Evolutionary conservation across 2,797 vertebrate genomes (phyloP), one percentile per base, ranked within the genome.

Genomic region (Enteromius unitaeniatus): DNA sequence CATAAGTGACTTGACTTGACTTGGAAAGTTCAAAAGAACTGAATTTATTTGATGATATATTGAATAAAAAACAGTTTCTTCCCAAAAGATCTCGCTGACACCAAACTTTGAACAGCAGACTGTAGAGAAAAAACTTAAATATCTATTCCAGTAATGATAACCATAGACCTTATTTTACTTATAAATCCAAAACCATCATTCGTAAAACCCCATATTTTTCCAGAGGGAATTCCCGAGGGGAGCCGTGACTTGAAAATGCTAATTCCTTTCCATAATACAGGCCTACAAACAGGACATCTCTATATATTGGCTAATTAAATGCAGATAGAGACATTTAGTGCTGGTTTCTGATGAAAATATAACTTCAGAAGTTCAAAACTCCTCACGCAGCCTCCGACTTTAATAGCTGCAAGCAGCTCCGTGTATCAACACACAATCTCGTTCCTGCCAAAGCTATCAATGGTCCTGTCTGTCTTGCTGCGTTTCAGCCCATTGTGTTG

Each of bases 351-450:
- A 62, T 77, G 19, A 68, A 55, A 77, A 67, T 55, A 67, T 55
- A 60, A 53, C 64, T 68, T 77, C 19, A 49, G 8, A 77, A 76
- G 21, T 75, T 75, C 62, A 31, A 17, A 68, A 60, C 64, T 55
- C 9, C 68, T 81, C 55, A 64, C 26, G 2, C 42, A 34, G 26
- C 26, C 69, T 60, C 47, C 28, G n/a, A 42, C 23, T 64, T 82
- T 74, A 65, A 67, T 82, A 40, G 31, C 81, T 55, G 49, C 81
- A 42, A 83, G 73, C 40, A 34, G 45, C 58, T 74, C 55, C 11
- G 51, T 64, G 75, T 47, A 64, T 70, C 55, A 49, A 72, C 65
- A 72, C 26, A n/a, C 64, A 21, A 91, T 92, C 89, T 93, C 88
- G 87, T 89, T 88, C 19, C 49, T 79, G 84, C 80, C 74, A 62